Evolutionary conservation across 92 coral and sea anemone species (phyloP).

Genomic region (Bergia puertoricense): DNA sequence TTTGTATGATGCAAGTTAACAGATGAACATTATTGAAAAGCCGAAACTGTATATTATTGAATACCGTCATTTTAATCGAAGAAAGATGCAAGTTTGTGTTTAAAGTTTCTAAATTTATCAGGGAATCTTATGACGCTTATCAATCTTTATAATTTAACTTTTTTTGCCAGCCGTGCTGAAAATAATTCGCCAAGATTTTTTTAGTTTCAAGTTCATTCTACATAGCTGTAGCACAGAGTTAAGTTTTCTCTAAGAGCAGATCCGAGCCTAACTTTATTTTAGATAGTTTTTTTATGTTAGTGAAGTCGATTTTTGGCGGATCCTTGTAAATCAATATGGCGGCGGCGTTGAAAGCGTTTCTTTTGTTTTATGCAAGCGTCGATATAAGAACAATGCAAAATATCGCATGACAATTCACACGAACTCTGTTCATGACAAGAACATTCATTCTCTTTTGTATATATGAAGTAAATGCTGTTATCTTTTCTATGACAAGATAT

Average conservation of each 20-base stretch:
- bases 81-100: neutral
- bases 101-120: neutral
- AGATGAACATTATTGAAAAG: slow-evolving; percentile 16
- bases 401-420: slow-evolving; percentile 23
- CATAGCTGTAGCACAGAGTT: neutral
- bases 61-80: slow-evolving; percentile 38
- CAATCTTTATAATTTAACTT: neutral
- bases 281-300: neutral
- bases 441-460: slow-evolving; percentile 47
- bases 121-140: neutral
- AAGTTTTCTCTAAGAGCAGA: neutral
- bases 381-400: slow-evolving; percentile 12
- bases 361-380: slow-evolving; percentile 43
- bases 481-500: slow-evolving; percentile 39
- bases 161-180: neutral
- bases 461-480: slow-evolving; percentile 21
- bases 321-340: neutral
- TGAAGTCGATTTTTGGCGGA: slow-evolving; percentile 28
- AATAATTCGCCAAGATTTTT: neutral
- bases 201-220: neutral
- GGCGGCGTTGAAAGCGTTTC: slow-evolving; percentile 26
- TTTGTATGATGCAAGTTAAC: slow-evolving; percentile 27
- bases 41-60: slow-evolving; percentile 39
- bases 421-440: slow-evolving; percentile 13
- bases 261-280: neutral